Conservation (phyloP, 2,113 vertebrate species). For the Indri indri region DNA sequence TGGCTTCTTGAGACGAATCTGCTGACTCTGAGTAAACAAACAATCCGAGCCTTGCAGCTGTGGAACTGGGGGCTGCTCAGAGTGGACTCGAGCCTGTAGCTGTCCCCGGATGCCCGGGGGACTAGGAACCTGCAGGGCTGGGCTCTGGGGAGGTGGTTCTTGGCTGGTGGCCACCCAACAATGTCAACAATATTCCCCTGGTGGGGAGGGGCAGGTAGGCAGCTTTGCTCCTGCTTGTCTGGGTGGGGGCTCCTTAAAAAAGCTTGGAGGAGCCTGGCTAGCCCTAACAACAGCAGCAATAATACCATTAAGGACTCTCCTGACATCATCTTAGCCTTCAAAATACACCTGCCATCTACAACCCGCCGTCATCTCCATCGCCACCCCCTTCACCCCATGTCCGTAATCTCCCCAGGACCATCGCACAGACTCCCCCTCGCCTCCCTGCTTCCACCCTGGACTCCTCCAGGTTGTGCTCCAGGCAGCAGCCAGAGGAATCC, state of each 20-base stretch:
- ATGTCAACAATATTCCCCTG: not conserved
- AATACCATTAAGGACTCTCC: not conserved
- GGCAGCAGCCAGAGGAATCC: not conserved
- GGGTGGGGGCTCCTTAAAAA: no score
- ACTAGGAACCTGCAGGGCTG: not conserved
- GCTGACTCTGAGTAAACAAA: not conserved
- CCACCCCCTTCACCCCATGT: not conserved
- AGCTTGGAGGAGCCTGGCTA: not conserved
- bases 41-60: not conserved
- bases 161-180: not conserved
- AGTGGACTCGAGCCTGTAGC: not conserved
- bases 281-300: not conserved
- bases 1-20: not conserved
- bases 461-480: not conserved
- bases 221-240: not conserved
- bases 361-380: no score
- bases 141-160: not conserved
- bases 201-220: not conserved
- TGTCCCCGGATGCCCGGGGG: not conserved
- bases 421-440: no score
- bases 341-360: not conserved
- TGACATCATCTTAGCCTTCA: not conserved
- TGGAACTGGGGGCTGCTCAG: not conserved
- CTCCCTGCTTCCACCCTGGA: not conserved
- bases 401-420: no score